Evolutionary conservation across 2,797 vertebrate species (phyloP).

Genomic region (Pseudotriccus pelzelni): DNA sequence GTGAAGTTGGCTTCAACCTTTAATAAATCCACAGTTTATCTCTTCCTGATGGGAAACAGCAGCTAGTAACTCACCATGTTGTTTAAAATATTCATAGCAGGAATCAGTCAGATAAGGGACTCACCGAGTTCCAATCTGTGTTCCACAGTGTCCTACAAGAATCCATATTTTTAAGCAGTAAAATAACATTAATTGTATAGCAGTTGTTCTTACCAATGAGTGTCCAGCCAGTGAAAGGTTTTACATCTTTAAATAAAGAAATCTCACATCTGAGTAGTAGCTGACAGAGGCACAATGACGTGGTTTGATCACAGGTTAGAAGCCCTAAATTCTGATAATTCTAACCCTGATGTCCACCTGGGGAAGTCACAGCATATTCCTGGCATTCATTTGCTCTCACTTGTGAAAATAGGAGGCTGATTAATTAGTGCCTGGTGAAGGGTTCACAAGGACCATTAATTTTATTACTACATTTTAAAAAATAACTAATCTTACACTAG

Average conservation of each 20-base stretch:
- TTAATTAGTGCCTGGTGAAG: not conserved
- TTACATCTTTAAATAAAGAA: not conserved
- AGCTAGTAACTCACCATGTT: slow-evolving; percentile 28
- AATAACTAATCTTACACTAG: not conserved
- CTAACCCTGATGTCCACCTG: not conserved
- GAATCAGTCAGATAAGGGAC: not conserved
- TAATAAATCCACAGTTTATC: slow-evolving; percentile 35
- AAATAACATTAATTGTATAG: not conserved
- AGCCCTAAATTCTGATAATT: not conserved
- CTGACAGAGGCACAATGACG: not conserved
- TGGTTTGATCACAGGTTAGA: not conserved
- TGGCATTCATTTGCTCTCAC: not conserved
- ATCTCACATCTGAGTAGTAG: not conserved
- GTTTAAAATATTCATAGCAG: slow-evolving; percentile 13
- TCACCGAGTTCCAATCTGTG: not conserved
- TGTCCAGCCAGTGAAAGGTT: not conserved
- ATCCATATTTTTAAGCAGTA: not conserved
- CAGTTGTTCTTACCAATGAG: not conserved
- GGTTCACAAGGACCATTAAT: not conserved
- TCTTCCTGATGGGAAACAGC: slow-evolving; percentile 59
- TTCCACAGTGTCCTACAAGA: not conserved
- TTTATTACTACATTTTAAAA: not conserved
- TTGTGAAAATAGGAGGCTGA: not conserved
- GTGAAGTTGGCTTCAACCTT: not conserved
- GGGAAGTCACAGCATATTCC: not conserved